Evolutionary conservation across 1,140 invertebrate species (phyloP).

Genomic region (Philopotamus ludificatus): DNA sequence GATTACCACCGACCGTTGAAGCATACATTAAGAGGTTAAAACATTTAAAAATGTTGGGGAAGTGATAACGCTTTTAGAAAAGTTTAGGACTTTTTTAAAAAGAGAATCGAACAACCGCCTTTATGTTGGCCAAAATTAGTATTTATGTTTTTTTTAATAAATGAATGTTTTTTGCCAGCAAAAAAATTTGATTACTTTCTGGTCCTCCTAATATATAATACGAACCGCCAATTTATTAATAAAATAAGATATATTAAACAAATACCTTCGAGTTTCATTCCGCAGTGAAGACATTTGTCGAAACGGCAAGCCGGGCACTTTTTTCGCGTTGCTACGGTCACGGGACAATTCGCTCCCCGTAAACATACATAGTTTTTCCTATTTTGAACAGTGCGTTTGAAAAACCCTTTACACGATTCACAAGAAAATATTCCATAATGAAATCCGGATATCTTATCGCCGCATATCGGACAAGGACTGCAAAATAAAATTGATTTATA

Average conservation of each 20-base stretch:
- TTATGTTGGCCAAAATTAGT: not conserved
- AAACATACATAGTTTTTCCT: constrained; percentile 95
- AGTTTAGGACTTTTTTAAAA: no score
- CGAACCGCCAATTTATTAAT: not conserved
- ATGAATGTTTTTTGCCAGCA: no score
- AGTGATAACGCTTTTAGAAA: no score
- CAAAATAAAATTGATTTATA: constrained; percentile 47
- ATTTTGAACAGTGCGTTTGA: constrained; percentile 97
- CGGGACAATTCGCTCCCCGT: constrained; percentile 84
- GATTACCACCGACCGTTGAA: no score
- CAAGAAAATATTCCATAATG: constrained; percentile 97
- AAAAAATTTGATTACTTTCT: no score
- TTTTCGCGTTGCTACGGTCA: constrained; percentile 89
- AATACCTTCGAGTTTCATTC: constrained; percentile 93
- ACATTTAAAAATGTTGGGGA: not conserved
- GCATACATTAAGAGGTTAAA: no score
- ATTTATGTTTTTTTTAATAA: not conserved
- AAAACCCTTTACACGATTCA: constrained; percentile 97
- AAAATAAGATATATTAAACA: not conserved
- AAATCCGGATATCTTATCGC: constrained; percentile 92
- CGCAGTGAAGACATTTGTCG: constrained; percentile 91
- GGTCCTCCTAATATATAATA: not conserved
- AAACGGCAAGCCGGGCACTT: constrained; percentile 98
- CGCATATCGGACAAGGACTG: constrained; percentile 92
- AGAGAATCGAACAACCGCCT: no score